These are phyloP conservation scores for Notothenia rossii DNA, from an alignment of 2,113 vertebrate genomes.

Conservation along the genomic window DNA sequence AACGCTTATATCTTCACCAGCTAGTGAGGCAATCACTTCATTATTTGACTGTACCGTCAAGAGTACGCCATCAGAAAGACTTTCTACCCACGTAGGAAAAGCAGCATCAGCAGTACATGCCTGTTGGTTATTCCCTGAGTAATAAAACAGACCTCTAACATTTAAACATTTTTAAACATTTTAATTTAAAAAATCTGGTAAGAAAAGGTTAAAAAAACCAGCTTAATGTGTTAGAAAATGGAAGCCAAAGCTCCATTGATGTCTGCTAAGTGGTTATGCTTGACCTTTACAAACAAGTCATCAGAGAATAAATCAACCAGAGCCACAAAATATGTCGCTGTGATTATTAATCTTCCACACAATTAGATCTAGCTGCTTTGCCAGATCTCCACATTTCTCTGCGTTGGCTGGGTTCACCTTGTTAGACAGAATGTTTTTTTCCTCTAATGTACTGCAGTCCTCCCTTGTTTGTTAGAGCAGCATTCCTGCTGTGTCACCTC, in stretches of 20 bases:
- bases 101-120: not conserved
- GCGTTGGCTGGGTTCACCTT: not conserved
- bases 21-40: not conserved
- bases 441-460: not conserved
- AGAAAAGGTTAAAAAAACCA: not conserved
- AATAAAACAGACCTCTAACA: constrained; percentile 14
- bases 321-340: not conserved
- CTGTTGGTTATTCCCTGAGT: constrained; percentile 2
- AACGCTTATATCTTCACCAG: not conserved
- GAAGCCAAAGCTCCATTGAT: not conserved
- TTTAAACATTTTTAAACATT: constrained; percentile 15
- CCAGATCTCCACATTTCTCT: not conserved
- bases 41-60: not conserved
- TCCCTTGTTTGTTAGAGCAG: not conserved
- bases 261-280: constrained; percentile 1
- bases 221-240: not conserved
- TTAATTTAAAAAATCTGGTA: constrained; percentile 5
- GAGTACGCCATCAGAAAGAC: not conserved
- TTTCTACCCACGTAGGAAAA: not conserved
- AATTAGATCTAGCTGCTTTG: not conserved
- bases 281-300: constrained; percentile 4
- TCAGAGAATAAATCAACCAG: not conserved
- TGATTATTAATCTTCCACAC: constrained; percentile 18
- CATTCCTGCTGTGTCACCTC: constrained; percentile 1
- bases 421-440: not conserved